Evolutionary conservation across 2,113 vertebrate species (phyloP), one percentile per base, ranked within the genome.

Genomic region (Pseudorasbora parva): DNA sequence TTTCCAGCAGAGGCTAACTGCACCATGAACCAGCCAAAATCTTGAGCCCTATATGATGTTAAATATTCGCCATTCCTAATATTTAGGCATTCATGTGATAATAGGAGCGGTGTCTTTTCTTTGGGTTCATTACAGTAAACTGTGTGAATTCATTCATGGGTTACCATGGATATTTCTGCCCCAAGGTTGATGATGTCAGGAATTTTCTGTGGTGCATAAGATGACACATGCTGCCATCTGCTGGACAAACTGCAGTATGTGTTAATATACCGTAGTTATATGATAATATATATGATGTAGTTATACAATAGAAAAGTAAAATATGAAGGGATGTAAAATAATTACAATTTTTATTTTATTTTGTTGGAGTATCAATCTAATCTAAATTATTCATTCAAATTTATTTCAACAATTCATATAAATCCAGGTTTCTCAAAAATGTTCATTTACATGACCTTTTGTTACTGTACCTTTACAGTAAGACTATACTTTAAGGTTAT

Each of bases 161-260:
- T 69, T 56, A 41, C 62, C 79, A 81, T 81, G 79, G 27, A 54
- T 56, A 69, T 69, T 27, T 62, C 62, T 17, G 45, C 30, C 17
- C 23, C 19, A 21, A 30, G 49, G n/a, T 76, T 62, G 56, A 57
- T 74, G 25, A 51, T 71, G 64, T 80, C 47, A 72, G 45, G 7
- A 69, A 19, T 30, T n/a, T 59, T 8, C 25, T 7, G 11, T 83
- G 30, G 23, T 9, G 56, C 8, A 21, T 72, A 57, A 72, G 11
- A 14, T 43, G 62, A 62, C 4, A 23, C 37, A 33, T 82, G 30
- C 71, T 69, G 43, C 82, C 82, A 84, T 56, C 86, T 87, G 72
- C 78, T 84, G 82, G 78, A 62, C 15, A 57, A 10, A 15, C 10
- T 9, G n/a, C 3, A 2, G 33, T n/a, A 33, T 21, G 1, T 49